Conservation (phyloP, 2,113 vertebrate genomes). For the Clarias magur region DNA sequence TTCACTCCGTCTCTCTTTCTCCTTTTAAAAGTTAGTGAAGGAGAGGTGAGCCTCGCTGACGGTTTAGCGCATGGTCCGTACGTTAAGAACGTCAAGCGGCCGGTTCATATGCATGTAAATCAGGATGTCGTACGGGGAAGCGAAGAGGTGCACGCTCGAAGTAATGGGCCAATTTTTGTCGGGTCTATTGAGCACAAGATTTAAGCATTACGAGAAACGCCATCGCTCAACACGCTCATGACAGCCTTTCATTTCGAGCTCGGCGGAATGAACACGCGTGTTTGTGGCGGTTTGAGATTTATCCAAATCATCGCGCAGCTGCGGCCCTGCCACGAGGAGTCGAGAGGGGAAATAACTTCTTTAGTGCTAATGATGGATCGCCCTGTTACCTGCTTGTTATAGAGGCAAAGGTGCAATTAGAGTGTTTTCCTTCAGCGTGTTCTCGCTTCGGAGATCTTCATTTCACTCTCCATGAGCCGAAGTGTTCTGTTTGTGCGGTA, state of each 20-base stretch:
- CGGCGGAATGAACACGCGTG: not conserved
- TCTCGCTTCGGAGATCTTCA: not conserved
- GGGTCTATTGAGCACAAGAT: conserved; percentile 34
- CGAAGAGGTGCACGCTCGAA: conserved; percentile 10
- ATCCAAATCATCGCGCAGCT: conserved; percentile 40
- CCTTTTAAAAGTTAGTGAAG: conserved; percentile 37
- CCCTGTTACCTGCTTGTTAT: conserved; percentile 40
- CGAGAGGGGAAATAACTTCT: conserved; percentile 28
- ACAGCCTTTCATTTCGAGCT: conserved; percentile 34
- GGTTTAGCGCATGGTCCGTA: conserved; percentile 15
- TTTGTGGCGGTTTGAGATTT: conserved; percentile 32
- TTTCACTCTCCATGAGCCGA: not conserved
- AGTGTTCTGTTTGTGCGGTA: not conserved
- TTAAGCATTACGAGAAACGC: conserved; percentile 25
- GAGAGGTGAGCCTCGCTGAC: conserved; percentile 43
- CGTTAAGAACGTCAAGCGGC: conserved; percentile 13
- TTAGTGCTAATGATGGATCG: conserved; percentile 43
- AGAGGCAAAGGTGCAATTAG: conserved; percentile 43
- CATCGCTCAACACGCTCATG: conserved; percentile 9
- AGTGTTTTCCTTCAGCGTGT: conserved; percentile 27
- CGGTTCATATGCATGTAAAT: conserved; percentile 50
- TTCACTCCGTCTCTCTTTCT: conserved; percentile 13
- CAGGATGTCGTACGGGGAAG: conserved; percentile 25
- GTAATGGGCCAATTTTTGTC: conserved; percentile 44
- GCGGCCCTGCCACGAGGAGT: conserved; percentile 22